These are phyloP conservation scores for Lindbergichthys nudifrons DNA, from an alignment of 2,797 vertebrate species.

Conservation along the genomic window DNA sequence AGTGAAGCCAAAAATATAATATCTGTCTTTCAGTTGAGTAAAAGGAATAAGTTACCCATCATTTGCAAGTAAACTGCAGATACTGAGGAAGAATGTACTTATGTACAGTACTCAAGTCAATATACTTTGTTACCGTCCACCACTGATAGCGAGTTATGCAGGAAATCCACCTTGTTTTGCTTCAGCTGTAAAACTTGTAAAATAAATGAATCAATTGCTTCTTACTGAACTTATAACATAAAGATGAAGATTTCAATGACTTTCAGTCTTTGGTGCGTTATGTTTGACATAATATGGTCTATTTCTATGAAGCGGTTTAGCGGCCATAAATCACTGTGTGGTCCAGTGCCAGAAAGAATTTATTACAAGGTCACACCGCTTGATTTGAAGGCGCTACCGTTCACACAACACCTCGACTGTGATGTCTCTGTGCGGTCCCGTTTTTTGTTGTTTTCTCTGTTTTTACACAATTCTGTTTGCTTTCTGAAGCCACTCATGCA, in stretches of 20 bases:
- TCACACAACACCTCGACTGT: slow-evolving; percentile 8
- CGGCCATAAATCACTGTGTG: slow-evolving; percentile 25
- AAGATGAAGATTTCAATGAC: slow-evolving; percentile 13
- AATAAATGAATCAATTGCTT: background rate
- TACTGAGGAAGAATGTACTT: too few relatives aligned
- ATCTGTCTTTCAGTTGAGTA: too few relatives aligned
- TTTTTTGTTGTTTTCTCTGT: background rate
- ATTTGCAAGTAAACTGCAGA: too few relatives aligned
- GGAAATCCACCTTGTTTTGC: slow-evolving; percentile 30
- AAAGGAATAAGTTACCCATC: too few relatives aligned
- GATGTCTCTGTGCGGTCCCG: background rate
- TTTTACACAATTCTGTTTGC: slow-evolving; percentile 16
- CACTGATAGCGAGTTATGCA: too few relatives aligned
- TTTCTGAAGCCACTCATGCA: slow-evolving; percentile 29
- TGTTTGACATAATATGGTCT: background rate
- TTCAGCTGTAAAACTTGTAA: slow-evolving; percentile 9
- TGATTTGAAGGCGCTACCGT: slow-evolving; percentile 28
- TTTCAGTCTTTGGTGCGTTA: background rate
- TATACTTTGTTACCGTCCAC: too few relatives aligned
- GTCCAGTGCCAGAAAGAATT: slow-evolving; percentile 21
- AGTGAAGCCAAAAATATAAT: too few relatives aligned
- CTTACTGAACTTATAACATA: slow-evolving; percentile 17
- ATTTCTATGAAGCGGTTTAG: slow-evolving; percentile 7
- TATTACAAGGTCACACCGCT: slow-evolving; percentile 42
- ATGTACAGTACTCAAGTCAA: too few relatives aligned